Conservation (phyloP, 2,797 vertebrate genomes). For the Lepilemur septentrionalis region DNA sequence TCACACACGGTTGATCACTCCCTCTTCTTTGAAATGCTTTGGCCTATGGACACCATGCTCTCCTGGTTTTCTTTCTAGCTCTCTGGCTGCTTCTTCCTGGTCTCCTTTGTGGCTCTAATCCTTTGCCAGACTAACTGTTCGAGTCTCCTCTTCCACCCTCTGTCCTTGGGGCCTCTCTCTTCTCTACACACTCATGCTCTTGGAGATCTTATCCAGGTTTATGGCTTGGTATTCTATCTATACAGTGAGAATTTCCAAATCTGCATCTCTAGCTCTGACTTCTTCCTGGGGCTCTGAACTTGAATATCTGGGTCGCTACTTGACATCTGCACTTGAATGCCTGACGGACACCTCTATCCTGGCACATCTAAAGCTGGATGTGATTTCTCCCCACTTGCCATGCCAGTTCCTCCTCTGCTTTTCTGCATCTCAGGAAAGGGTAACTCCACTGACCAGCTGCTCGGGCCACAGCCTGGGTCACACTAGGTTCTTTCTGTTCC, state of each 20-base stretch:
- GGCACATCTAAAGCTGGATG: neutral
- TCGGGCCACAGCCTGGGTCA: neutral
- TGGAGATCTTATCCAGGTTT: neutral
- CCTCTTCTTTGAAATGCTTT: neutral
- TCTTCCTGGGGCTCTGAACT: neutral
- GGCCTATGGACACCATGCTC: neutral
- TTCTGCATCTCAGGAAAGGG: neutral
- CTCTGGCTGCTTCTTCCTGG: neutral
- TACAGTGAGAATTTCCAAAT: neutral
- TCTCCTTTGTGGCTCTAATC: neutral
- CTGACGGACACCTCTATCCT: neutral
- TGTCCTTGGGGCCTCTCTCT: neutral
- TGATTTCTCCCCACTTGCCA: neutral
- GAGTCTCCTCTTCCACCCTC: no score
- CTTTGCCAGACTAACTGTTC: neutral
- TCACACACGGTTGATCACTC: rapidly evolving
- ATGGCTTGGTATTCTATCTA: neutral
- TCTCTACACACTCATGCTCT: neutral
- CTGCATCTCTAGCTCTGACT: neutral
- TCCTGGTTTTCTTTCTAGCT: neutral
- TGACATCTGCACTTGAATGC: neutral
- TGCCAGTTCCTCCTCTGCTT: neutral
- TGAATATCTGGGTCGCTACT: neutral
- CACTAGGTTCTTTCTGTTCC: neutral
- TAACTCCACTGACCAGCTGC: neutral